These are phyloP conservation scores for Frankliniella intonsa DNA, from an alignment of 2,888 invertebrate species.

Conservation along the genomic window DNA sequence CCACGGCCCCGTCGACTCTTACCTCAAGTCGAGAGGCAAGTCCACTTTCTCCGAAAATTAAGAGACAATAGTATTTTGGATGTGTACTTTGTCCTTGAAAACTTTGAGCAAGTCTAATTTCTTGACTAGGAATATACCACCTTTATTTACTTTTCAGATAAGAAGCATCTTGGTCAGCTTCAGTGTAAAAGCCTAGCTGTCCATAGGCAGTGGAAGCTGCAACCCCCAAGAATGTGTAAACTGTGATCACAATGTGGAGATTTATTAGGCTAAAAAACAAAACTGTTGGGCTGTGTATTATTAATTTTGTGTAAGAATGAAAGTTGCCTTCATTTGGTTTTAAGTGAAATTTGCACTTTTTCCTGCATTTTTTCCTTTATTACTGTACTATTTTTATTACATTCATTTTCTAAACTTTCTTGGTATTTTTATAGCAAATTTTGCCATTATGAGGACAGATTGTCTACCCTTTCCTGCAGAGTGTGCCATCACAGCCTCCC, in stretches of 20 bases:
- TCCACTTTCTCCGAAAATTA: neutral
- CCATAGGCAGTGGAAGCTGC: neutral
- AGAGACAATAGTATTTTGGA: neutral
- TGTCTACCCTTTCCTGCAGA: neutral
- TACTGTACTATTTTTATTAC: neutral
- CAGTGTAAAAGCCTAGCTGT: neutral
- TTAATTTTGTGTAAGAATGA: too few species aligned
- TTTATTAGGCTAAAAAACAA: too few species aligned
- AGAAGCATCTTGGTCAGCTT: neutral
- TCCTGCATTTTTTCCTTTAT: too few species aligned
- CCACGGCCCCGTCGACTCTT: slow-evolving; percentile 30
- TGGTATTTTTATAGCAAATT: neutral
- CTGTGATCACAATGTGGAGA: neutral
- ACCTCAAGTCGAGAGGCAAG: neutral
- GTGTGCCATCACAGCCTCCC: neutral
- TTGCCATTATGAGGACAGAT: too few species aligned
- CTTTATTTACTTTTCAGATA: neutral
- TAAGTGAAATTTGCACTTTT: too few species aligned
- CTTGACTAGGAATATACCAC: too few species aligned
- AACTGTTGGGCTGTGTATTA: too few species aligned
- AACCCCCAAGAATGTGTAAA: neutral
- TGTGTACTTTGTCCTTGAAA: too few species aligned
- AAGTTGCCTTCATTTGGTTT: too few species aligned
- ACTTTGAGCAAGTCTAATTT: too few species aligned
- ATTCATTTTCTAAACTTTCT: neutral